Evolutionary conservation across 2,888 invertebrate species (phyloP), one percentile per base, ranked within the genome.

Genomic region (Leucozona laternaria): DNA sequence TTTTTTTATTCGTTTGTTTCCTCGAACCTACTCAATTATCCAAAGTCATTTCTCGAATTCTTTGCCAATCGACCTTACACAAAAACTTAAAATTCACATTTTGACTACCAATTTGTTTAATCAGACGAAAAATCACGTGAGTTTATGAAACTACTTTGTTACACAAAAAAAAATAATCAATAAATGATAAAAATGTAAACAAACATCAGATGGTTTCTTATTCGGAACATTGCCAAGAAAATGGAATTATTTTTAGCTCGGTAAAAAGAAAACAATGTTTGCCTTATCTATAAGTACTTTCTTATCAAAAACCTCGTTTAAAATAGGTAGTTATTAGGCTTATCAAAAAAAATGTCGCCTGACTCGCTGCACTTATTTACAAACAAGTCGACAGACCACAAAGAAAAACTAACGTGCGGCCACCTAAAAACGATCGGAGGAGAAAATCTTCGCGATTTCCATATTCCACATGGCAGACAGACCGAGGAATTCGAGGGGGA

Each of bases 361-460:
- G 5, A 64, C 37, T 20, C 11, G n/a, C 22, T 28, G 60, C 73
- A 55, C 58, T 71, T 57, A 72, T 58, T 72, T 43, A 72, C 37
- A 11, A 25, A 37, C 34, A 22, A 64, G 5, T 50, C 45, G 37
- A 50, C 45, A 62, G 7, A 43, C 40, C 48, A 50, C 22, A 57
- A 20, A 53, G 2, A 15, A 53, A 17, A 15, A 1, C 28, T 3
- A 22, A 37, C 10, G 25, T 17, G 55, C 7, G 17, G 17, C 50
- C 48, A 53, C 62, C 40, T 34, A 50, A 76, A 76, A 57, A 31
- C 10, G 64, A 75, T 73, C 50, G 6, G 13, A 13, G 72, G 78
- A 73, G 70, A 75, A 75, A 75, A 62, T 75, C 40, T 79, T 58
- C 34, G 28, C 28, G 10, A 81, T 81, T 79, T 79, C 66, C 60